A percentile compares a stretch with the other conserved stretches of the same genome.
Evolutionary conservation across 2,797 vertebrate genomes (phyloP).

Genomic region (Thripadectes ignobilis): DNA sequence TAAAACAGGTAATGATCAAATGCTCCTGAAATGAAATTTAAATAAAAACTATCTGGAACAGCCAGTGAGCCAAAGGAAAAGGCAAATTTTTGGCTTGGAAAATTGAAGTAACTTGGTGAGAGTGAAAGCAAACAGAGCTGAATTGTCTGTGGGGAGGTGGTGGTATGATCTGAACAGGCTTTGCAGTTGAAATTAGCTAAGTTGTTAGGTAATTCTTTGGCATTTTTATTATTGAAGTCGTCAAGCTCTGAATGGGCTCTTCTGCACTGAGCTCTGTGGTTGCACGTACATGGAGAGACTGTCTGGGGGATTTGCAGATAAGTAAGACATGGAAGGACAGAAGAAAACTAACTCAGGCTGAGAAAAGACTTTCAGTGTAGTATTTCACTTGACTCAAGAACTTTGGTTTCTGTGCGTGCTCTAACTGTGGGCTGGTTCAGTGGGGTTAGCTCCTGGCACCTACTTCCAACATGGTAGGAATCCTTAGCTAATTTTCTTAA

Average conservation of each 20-base stretch:
- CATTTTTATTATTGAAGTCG: neutral
- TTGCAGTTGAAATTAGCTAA: neutral
- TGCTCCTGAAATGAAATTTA: constrained; percentile 32
- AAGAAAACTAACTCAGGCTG: neutral
- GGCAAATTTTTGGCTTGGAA: neutral
- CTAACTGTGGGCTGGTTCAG: neutral
- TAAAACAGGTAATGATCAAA: constrained; percentile 2
- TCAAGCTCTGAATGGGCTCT: neutral
- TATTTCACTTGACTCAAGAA: neutral
- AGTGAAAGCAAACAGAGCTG: constrained; percentile 19
- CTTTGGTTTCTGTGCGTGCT: neutral
- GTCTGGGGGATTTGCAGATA: neutral
- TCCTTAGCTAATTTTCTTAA: neutral
- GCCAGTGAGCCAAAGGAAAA: neutral
- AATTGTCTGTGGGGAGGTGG: neutral
- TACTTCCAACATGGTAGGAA: neutral
- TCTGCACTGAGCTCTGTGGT: neutral
- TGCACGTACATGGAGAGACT: rapidly evolving
- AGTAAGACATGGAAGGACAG: neutral
- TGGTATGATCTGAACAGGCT: neutral
- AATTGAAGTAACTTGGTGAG: neutral
- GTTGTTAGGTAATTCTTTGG: neutral
- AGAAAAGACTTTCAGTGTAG: neutral
- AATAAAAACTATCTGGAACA: constrained; percentile 20
- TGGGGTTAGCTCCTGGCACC: neutral